Percentiles rank a stretch among this genome's conserved stretches.
phyloP scores from a whole-genome alignment of 2,888 invertebrate genomes.

The Sycophila texana region DNA sequence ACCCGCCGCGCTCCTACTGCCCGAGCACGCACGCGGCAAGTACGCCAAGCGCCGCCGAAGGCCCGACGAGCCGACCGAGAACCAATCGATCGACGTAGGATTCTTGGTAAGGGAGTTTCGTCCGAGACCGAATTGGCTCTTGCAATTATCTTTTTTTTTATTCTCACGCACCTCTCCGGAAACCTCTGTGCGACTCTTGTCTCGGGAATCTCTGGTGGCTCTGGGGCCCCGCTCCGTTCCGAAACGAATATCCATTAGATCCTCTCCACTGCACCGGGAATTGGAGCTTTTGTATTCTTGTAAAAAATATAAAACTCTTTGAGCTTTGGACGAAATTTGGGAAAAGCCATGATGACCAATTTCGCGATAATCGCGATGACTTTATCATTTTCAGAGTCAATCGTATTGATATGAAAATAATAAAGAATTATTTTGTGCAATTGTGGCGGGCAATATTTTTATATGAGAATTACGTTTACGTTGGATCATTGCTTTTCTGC shows the following conservation, averaged over 20 bases:
- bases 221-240: neutral
- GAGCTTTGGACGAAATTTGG: constrained; percentile 7
- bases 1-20: constrained; percentile 60
- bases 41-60: constrained; percentile 8
- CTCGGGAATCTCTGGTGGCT: neutral
- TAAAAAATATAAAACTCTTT: neutral
- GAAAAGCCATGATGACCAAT: constrained; percentile 23
- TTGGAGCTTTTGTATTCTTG: constrained; percentile 12
- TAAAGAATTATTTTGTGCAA: too few species aligned
- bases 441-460: too few species aligned
- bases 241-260: neutral
- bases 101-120: constrained; percentile 62
- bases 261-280: neutral
- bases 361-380: neutral
- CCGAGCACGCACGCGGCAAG: constrained; percentile 60
- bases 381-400: too few species aligned
- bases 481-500: constrained; percentile 38
- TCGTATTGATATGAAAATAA: too few species aligned
- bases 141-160: neutral
- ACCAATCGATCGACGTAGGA: constrained; percentile 57
- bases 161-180: constrained; percentile 55
- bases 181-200: constrained; percentile 55
- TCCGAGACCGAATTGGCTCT: constrained; percentile 1
- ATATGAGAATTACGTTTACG: neutral
- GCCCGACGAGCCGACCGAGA: constrained; percentile 41